These are phyloP conservation scores for Heliocidaris erythrogramma DNA, from an alignment of 35 echinoderm and acorn worm species.

Conservation along the genomic window DNA sequence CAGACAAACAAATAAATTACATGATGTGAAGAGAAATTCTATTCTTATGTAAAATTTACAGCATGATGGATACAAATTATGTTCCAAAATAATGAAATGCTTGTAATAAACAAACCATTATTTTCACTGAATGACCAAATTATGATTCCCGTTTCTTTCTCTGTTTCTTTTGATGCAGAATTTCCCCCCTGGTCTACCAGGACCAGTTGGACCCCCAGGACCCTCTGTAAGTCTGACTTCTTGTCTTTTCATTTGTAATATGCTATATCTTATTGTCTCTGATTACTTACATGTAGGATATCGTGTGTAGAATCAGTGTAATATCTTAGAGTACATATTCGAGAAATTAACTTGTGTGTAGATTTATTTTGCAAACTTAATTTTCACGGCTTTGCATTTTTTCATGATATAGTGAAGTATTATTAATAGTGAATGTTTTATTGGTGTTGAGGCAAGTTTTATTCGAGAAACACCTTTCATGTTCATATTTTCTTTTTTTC, in stretches of 20 bases:
- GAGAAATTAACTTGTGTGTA: too few species aligned
- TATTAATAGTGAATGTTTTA: too few species aligned
- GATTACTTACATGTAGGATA: too few species aligned
- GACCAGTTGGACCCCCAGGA: constrained; percentile 47
- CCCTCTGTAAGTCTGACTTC: constrained; percentile 7
- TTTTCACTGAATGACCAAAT: background rate
- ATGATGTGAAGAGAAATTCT: too few species aligned
- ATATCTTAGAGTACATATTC: too few species aligned
- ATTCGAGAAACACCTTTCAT: background rate
- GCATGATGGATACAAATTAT: background rate
- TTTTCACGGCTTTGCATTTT: too few species aligned
- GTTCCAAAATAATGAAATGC: background rate
- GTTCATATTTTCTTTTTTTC: background rate
- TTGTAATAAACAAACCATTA: too few species aligned
- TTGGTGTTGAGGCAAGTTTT: background rate
- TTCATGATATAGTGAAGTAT: too few species aligned
- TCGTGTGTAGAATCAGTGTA: too few species aligned
- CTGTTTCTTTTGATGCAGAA: constrained; percentile 19
- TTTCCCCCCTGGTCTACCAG: constrained; percentile 33
- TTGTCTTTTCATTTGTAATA: background rate
- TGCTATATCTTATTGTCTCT: too few species aligned
- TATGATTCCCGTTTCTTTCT: background rate
- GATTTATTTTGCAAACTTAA: too few species aligned
- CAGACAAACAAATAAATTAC: too few species aligned
- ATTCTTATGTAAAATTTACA: background rate